Conservation (phyloP, 2,113 vertebrate species). For the Halichoeres trimaculatus region DNA sequence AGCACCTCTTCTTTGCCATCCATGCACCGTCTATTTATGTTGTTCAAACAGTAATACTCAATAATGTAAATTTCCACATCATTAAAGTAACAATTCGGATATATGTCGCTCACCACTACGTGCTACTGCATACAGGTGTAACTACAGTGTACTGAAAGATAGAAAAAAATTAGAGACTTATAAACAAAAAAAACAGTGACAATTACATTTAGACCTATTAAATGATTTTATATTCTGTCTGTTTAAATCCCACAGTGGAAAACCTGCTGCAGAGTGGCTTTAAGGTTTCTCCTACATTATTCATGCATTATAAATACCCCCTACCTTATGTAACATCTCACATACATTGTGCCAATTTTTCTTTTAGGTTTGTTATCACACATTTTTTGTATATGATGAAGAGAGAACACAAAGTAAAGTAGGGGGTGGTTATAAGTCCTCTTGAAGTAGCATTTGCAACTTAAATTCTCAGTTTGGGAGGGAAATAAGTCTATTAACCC, state of each 20-base stretch:
- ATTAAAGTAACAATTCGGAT: too few relatives aligned
- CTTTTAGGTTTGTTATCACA: not conserved
- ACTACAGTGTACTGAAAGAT: too few relatives aligned
- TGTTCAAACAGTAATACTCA: too few relatives aligned
- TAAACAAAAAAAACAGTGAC: too few relatives aligned
- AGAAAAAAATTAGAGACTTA: too few relatives aligned
- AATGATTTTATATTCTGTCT: not conserved
- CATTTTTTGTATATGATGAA: not conserved
- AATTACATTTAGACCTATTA: not conserved
- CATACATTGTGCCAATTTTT: not conserved
- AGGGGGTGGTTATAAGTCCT: not conserved
- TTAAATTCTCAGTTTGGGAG: slow-evolving; percentile 42
- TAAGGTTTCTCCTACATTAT: slow-evolving; percentile 13
- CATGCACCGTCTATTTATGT: too few relatives aligned
- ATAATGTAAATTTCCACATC: too few relatives aligned
- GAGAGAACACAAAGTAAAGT: too few relatives aligned
- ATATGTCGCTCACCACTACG: too few relatives aligned
- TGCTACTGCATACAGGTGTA: too few relatives aligned
- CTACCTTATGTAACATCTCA: slow-evolving; percentile 4
- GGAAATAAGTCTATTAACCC: slow-evolving; percentile 82
- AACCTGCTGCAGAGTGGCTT: not conserved
- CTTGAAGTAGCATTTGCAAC: not conserved
- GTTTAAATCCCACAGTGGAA: not conserved
- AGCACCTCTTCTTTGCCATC: too few relatives aligned
- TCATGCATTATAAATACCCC: slow-evolving; percentile 5